These are phyloP conservation scores for Strigamia transsilvanica DNA, from an alignment of 2,888 invertebrate genomes.

Conservation along the genomic window DNA sequence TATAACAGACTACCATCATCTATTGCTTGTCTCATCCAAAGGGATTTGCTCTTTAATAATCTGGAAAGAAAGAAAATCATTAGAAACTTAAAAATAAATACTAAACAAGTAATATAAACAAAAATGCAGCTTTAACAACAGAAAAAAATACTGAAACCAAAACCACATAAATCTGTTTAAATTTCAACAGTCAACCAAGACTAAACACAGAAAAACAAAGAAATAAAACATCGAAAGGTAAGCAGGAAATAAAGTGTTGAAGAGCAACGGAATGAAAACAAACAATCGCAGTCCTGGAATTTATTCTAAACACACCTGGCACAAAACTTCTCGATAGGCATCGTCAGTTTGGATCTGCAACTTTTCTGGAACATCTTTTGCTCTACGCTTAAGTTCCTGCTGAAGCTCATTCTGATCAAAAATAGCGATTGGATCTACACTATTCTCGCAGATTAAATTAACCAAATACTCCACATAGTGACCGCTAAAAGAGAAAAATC, in stretches of 20 bases:
- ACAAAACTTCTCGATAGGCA: constrained; percentile 83
- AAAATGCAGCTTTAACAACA: neutral
- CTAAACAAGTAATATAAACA: neutral
- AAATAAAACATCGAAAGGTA: neutral
- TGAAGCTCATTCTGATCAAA: constrained; percentile 83
- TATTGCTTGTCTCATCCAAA: constrained; percentile 34
- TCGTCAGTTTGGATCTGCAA: constrained; percentile 84
- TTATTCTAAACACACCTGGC: constrained; percentile 72
- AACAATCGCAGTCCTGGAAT: neutral
- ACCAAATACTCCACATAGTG: constrained; percentile 92
- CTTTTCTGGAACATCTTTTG: constrained; percentile 76
- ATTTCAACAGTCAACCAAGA: too few relatives aligned
- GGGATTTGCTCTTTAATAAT: constrained; percentile 32
- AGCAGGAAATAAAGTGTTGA: neutral
- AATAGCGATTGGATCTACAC: constrained; percentile 79
- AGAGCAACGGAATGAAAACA: neutral
- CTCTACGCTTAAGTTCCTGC: constrained; percentile 78
- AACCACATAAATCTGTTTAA: neutral
- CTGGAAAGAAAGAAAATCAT: constrained; percentile 2
- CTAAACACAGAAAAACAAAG: neutral
- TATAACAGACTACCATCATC: neutral
- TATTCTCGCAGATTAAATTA: constrained; percentile 74
- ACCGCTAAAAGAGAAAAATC: constrained; percentile 71
- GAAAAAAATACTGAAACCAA: constrained; percentile 3
- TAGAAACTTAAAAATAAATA: neutral